Percentiles rank a stretch among this genome's conserved stretches.
phyloP scores from a whole-genome alignment of 2,113 vertebrate species.

The Indri indri region DNA sequence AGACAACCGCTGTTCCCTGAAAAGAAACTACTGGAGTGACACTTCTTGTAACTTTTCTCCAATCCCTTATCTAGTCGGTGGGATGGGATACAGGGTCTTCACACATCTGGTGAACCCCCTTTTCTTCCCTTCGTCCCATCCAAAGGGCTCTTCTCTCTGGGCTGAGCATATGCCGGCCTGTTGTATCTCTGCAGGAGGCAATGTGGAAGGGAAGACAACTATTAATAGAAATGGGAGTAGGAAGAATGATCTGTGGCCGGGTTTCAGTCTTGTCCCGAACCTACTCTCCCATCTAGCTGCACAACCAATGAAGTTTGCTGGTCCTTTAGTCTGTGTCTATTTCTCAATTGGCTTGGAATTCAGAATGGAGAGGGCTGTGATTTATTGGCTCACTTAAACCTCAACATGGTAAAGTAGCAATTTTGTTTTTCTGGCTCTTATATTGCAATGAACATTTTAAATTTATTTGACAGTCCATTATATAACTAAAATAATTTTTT shows the following conservation, averaged over 20 bases:
- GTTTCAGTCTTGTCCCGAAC: not conserved
- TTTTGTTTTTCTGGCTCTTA: conserved; percentile 59
- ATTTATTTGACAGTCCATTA: conserved; percentile 69
- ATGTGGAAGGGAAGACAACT: not conserved
- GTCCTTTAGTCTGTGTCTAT: conserved; percentile 5
- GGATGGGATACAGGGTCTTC: not conserved
- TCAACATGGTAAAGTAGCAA: conserved; percentile 30
- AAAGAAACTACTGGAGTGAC: not conserved
- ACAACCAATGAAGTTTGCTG: not conserved
- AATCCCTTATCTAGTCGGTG: not conserved
- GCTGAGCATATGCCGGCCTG: not conserved
- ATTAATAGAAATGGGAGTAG: not conserved
- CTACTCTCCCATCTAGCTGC: not conserved
- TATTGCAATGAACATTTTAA: conserved; percentile 54
- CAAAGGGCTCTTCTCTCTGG: not conserved
- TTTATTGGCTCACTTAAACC: conserved; percentile 70
- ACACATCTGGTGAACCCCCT: not conserved
- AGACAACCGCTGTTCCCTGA: not conserved
- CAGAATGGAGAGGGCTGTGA: conserved; percentile 10
- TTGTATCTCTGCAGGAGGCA: not conserved
- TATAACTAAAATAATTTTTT: conserved; percentile 67
- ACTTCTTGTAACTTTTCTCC: not conserved
- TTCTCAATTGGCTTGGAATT: conserved; percentile 46
- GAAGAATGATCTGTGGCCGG: not conserved
- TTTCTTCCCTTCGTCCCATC: not conserved